A percentile compares a stretch with the other conserved stretches of the same genome.
These are phyloP conservation scores for Erebia palarica DNA, from an alignment of 2,888 invertebrate genomes.

Conservation along the genomic window DNA sequence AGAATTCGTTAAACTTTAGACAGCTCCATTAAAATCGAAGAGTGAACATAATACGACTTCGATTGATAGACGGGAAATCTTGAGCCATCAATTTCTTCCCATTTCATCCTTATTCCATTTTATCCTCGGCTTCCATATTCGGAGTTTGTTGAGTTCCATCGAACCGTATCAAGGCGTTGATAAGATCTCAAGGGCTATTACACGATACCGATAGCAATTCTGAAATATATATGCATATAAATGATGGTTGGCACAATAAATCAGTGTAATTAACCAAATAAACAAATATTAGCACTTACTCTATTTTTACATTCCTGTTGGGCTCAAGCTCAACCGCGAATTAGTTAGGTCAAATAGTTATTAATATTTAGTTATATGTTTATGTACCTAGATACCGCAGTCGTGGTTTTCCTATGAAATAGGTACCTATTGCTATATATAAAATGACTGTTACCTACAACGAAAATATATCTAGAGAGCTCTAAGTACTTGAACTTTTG, in stretches of 20 bases:
- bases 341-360: not conserved
- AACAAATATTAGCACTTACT: not conserved
- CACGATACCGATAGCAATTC: slow-evolving; percentile 39
- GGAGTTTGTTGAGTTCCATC: slow-evolving; percentile 45
- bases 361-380: no score
- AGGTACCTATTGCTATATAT: no score
- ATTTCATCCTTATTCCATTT: slow-evolving; percentile 29
- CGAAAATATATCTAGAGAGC: not conserved
- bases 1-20: slow-evolving; percentile 32
- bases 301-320: not conserved
- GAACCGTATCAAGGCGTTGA: slow-evolving; percentile 38
- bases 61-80: slow-evolving; percentile 31
- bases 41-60: slow-evolving; percentile 32
- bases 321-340: not conserved
- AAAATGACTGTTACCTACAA: not conserved
- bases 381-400: no score
- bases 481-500: not conserved
- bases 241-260: not conserved
- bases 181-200: slow-evolving; percentile 40
- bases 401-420: no score
- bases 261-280: not conserved
- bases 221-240: slow-evolving; percentile 42
- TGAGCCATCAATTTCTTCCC: slow-evolving; percentile 29
- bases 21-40: slow-evolving; percentile 35
- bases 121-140: slow-evolving; percentile 34